Evolutionary conservation across 2,797 vertebrate genomes (phyloP).

Genomic region (Crax fasciolata): DNA sequence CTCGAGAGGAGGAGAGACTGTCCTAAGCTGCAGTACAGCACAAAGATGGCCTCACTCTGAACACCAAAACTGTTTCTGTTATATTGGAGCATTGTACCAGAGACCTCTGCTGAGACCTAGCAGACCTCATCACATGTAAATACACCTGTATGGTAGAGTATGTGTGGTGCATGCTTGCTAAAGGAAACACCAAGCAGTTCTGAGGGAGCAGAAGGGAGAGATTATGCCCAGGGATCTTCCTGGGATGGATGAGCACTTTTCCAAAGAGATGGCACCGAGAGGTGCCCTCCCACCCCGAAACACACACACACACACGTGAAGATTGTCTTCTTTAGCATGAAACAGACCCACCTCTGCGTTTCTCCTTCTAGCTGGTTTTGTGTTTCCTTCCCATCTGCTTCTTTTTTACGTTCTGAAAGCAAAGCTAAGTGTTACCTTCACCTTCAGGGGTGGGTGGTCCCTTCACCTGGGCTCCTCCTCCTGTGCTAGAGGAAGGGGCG

Average conservation of each 20-base stretch:
- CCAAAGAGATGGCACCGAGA: slow-evolving; percentile 37
- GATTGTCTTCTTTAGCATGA: neutral
- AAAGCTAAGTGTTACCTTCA: neutral
- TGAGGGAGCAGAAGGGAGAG: slow-evolving; percentile 19
- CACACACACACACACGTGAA: neutral
- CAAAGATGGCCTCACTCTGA: slow-evolving; percentile 47
- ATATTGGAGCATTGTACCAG: slow-evolving; percentile 55
- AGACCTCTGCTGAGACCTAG: slow-evolving; percentile 64
- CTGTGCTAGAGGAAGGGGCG: neutral
- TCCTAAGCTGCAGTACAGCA: slow-evolving; percentile 16
- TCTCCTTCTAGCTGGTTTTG: slow-evolving; percentile 6
- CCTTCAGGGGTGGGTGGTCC: neutral
- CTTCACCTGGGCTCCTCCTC: neutral
- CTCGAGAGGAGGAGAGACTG: slow-evolving; percentile 24
- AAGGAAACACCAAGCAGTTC: slow-evolving; percentile 54
- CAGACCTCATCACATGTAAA: slow-evolving; percentile 73
- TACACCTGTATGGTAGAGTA: slow-evolving; percentile 67
- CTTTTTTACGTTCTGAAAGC: slow-evolving; percentile 21
- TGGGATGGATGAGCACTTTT: slow-evolving; percentile 30
- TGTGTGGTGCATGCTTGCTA: slow-evolving; percentile 46
- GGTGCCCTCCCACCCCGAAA: slow-evolving; percentile 1
- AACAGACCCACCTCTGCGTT: neutral
- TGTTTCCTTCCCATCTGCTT: slow-evolving; percentile 38
- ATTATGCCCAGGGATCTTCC: slow-evolving; percentile 2
- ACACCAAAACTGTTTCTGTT: slow-evolving; percentile 63